A percentile compares a stretch with the other conserved stretches of the same genome.
Evolutionary conservation across 2,113 vertebrate genomes (phyloP).

Genomic region (Podarcis raffonei): DNA sequence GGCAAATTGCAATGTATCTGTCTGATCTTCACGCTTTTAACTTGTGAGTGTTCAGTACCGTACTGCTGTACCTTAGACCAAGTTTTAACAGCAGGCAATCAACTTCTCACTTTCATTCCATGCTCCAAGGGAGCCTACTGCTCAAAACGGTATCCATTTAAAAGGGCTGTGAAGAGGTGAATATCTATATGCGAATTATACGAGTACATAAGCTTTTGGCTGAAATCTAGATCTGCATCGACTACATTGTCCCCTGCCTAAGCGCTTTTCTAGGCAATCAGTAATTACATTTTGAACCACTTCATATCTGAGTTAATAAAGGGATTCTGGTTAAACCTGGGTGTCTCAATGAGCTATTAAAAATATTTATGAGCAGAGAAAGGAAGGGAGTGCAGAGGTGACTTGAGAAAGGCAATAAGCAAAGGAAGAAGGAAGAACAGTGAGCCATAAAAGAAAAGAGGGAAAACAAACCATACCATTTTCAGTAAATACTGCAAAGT

Average conservation of each 20-base stretch:
- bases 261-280: not conserved
- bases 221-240: not conserved
- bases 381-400: not conserved
- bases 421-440: slow-evolving; percentile 18
- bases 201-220: not conserved
- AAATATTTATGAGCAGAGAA: not conserved
- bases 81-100: no score
- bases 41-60: no score
- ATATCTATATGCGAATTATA: not conserved
- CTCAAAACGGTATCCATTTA: not conserved
- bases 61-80: no score
- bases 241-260: not conserved
- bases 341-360: no score
- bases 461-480: not conserved
- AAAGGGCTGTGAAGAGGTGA: no score
- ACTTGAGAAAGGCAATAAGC: slow-evolving; percentile 30
- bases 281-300: not conserved
- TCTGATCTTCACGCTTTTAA: no score
- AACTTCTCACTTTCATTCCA: no score
- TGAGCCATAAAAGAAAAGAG: not conserved
- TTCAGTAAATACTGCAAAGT: no score
- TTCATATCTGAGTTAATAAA: not conserved
- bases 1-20: no score
- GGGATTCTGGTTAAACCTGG: not conserved
- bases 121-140: no score